A percentile compares a stretch with the other conserved stretches of the same genome.
These are phyloP conservation scores for Oncopodura yosiiana DNA, from an alignment of 1,140 invertebrate genomes.

Conservation along the genomic window DNA sequence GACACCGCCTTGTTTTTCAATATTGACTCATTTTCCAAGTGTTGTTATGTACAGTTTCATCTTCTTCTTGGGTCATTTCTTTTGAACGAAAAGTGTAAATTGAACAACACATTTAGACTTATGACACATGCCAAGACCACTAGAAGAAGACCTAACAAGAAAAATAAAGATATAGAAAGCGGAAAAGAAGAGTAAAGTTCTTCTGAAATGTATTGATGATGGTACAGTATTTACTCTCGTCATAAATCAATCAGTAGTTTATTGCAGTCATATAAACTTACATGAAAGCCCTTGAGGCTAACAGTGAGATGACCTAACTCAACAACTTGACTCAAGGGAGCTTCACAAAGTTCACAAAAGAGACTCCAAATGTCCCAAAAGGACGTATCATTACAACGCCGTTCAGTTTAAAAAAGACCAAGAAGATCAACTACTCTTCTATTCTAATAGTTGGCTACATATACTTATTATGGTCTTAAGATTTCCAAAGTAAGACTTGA, in stretches of 20 bases:
- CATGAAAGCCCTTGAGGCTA: neutral
- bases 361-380: no score
- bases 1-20: conserved; percentile 21
- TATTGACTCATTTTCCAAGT: conserved; percentile 7
- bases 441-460: no score
- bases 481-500: no score
- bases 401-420: no score
- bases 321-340: neutral
- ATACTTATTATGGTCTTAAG: no score
- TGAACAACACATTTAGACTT: neutral
- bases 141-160: neutral
- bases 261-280: neutral
- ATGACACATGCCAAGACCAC: conserved; percentile 15
- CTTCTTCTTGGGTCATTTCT: no score
- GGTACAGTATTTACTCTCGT: neutral
- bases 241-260: conserved; percentile 1
- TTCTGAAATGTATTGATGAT: neutral
- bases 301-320: neutral
- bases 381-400: no score
- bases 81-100: neutral
- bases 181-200: neutral
- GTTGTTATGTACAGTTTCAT: no score
- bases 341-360: no score
- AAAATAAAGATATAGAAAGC: neutral
- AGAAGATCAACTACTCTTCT: no score